phyloP scores from a whole-genome alignment of 2,888 invertebrate species.

The Urechis unicinctus region DNA sequence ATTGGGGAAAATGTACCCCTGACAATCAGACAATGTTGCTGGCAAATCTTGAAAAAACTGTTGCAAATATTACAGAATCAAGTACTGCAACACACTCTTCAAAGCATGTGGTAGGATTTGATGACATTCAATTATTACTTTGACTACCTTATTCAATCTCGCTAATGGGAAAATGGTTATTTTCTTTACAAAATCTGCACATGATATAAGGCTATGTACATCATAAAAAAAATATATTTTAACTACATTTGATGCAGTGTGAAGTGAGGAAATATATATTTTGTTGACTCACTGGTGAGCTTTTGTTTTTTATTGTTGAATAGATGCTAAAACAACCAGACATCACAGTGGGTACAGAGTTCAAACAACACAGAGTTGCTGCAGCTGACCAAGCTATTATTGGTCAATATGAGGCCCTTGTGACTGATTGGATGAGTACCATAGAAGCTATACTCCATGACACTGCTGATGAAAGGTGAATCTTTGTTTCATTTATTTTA shows the following conservation, averaged over 20 bases:
- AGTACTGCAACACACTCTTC: constrained; percentile 36
- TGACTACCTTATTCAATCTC: too few species aligned
- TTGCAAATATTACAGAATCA: constrained; percentile 39
- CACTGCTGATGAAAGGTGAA: constrained; percentile 45
- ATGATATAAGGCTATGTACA: too few species aligned
- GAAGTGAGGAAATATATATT: too few species aligned
- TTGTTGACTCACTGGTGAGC: too few species aligned
- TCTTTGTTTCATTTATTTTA: neutral
- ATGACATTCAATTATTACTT: too few species aligned
- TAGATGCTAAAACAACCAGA: constrained; percentile 46
- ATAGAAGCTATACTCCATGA: constrained; percentile 45
- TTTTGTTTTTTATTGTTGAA: too few species aligned
- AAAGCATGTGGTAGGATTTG: constrained; percentile 37
- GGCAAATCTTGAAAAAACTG: constrained; percentile 43
- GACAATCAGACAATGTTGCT: constrained; percentile 40
- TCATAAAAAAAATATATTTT: too few species aligned
- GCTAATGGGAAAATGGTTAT: too few species aligned
- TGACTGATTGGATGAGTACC: constrained; percentile 46
- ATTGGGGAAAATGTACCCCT: constrained; percentile 45
- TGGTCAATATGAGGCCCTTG: constrained; percentile 44
- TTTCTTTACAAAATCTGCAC: too few species aligned
- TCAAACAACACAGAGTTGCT: constrained; percentile 43
- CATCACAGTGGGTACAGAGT: constrained; percentile 40
- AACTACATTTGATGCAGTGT: too few species aligned
- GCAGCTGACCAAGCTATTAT: constrained; percentile 39